Conservation (phyloP, 2,888 invertebrate genomes). For the Pemphredon lugubris region DNA sequence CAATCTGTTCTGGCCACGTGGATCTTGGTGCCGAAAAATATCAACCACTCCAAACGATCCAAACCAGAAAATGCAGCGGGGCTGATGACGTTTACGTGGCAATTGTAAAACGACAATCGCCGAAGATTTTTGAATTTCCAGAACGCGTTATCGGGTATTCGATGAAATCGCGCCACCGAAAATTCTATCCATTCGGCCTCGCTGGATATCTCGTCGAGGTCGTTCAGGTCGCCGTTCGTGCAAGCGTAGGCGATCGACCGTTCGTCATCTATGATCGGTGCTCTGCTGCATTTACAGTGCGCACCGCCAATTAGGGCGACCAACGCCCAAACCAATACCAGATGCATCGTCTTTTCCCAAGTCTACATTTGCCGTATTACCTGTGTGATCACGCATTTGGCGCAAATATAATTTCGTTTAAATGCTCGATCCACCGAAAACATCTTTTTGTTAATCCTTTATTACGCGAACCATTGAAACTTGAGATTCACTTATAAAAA, state of each 20-base stretch:
- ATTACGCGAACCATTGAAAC: too few species aligned
- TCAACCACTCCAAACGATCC: slow-evolving; percentile 66
- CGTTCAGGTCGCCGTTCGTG: slow-evolving; percentile 62
- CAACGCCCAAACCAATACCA: slow-evolving; percentile 64
- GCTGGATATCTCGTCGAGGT: slow-evolving; percentile 63
- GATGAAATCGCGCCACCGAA: slow-evolving; percentile 66
- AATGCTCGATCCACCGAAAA: too few species aligned
- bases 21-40: slow-evolving; percentile 66
- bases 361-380: slow-evolving; percentile 23
- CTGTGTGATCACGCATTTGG: slow-evolving; percentile 24
- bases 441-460: too few species aligned
- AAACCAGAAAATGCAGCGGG: slow-evolving; percentile 67
- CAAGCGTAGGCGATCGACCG: slow-evolving; percentile 71
- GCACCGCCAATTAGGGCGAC: slow-evolving; percentile 61
- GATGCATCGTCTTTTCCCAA: slow-evolving; percentile 41
- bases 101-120: slow-evolving; percentile 71
- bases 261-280: slow-evolving; percentile 57
- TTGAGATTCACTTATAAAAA: too few species aligned
- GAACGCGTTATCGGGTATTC: slow-evolving; percentile 66
- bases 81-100: slow-evolving; percentile 61
- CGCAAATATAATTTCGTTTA: too few species aligned
- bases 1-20: slow-evolving; percentile 56
- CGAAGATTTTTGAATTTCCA: slow-evolving; percentile 60
- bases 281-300: slow-evolving; percentile 66
- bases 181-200: slow-evolving; percentile 74